Evolutionary conservation across 2,797 vertebrate species (phyloP), one percentile per base, ranked within the genome.

Genomic region (Premnoplex brunnescens): DNA sequence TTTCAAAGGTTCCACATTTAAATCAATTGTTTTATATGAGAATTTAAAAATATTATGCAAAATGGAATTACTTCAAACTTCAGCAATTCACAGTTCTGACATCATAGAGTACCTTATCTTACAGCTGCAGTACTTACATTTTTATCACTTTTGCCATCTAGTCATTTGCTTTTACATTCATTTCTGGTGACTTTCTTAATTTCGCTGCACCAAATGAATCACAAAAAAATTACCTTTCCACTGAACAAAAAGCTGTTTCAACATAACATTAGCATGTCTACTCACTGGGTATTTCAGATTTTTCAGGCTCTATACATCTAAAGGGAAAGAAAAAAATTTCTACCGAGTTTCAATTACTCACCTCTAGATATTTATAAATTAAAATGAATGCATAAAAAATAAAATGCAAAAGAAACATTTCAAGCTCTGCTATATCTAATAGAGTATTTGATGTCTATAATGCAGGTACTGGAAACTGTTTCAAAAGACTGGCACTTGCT

Each of bases 101-200:
- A 87, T 94, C 80, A 87, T 5, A 34, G 26, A 86, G 22, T 22
- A 36, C 6, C 22, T 94, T 86, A 88, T 91, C 75, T 85, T 68
- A 74, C 18, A 82, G 71, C 44, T 80, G 74, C 72, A 87, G 51
- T 66, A 41, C 73, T 93, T 89, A 91, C 14, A n/a, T 85, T 94
- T 94, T 95, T 87, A 97, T 92, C 85, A 55, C 26, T 91, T 96
- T 92, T 94, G 24, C 52, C 72, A 96, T 95, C 91, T 91, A 86
- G 15, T 75, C 37, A 80, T 76, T 92, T 95, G 72, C 46, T 82
- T 95, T 94, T 78, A 49, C 54, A 72, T 85, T 96, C 51, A 83
- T 93, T 97, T 96, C 82, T 83, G 6, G 14, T 52, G 21, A 54
- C 48, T 93, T 96, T 59, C 66, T 93, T 91, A 93, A 95, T 94